phyloP scores from a whole-genome alignment of 2,113 vertebrate genomes.

The Loxodonta africana region DNA sequence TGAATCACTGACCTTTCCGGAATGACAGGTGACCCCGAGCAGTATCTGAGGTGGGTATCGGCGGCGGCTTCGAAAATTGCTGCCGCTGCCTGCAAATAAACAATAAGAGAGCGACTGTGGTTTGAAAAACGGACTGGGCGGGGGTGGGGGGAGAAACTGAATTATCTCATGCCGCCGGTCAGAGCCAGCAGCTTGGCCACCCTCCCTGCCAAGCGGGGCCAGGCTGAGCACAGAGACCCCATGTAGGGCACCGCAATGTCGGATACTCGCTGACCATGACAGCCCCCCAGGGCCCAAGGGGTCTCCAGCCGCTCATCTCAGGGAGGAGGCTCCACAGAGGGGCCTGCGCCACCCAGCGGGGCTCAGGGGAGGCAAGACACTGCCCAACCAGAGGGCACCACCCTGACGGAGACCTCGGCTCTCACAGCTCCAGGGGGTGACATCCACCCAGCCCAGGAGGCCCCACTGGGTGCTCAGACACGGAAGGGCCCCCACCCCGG shows the following conservation, averaged over 20 bases:
- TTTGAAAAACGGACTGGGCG: constrained; percentile 87
- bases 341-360: too few species aligned
- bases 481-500: background rate
- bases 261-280: background rate
- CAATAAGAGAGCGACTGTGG: constrained; percentile 94
- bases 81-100: constrained; percentile 94
- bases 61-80: constrained; percentile 93
- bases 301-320: accelerated
- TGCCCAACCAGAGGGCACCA: background rate
- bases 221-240: background rate
- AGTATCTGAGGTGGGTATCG: constrained; percentile 91
- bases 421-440: too few species aligned
- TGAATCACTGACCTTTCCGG: constrained; percentile 94
- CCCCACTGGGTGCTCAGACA: too few species aligned
- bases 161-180: constrained; percentile 92
- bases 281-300: accelerated
- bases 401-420: too few species aligned
- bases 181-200: constrained; percentile 88
- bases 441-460: too few species aligned
- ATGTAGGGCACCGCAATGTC: accelerated
- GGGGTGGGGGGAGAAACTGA: constrained; percentile 82
- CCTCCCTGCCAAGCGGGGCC: background rate
- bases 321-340: background rate
- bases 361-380: accelerated
- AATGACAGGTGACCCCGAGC: constrained; percentile 94